phyloP scores from a whole-genome alignment of 2,797 vertebrate species.

The Schizothorax lantsangensis region DNA sequence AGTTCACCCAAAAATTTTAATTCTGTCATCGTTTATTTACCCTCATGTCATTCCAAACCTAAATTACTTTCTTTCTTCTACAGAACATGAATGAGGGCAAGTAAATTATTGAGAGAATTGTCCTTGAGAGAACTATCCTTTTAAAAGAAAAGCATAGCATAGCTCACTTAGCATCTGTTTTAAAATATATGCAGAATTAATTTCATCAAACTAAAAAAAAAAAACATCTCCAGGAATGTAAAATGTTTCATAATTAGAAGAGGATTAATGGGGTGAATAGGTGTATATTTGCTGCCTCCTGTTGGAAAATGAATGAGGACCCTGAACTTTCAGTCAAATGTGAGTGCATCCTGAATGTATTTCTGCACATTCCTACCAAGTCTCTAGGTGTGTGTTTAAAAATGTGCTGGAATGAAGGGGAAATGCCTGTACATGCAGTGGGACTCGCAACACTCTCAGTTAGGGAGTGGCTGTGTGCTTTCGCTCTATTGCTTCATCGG shows the following conservation, averaged over 20 bases:
- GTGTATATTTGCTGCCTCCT: constrained; percentile 58
- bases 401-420: background rate
- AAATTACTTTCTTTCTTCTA: background rate
- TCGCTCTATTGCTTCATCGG: constrained; percentile 52
- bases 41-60: background rate
- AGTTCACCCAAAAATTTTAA: background rate
- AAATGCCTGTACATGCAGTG: constrained; percentile 1
- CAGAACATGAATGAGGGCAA: background rate
- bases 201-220: background rate
- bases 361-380: background rate
- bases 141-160: background rate
- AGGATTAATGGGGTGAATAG: background rate
- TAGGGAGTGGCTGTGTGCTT: background rate
- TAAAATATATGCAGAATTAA: background rate
- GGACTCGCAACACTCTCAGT: background rate
- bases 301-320: constrained; percentile 28
- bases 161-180: background rate
- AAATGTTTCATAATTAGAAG: background rate
- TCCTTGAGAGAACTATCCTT: background rate
- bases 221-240: background rate
- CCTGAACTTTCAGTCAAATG: background rate
- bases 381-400: background rate
- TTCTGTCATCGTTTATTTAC: background rate
- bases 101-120: background rate
- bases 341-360: background rate